Conservation (phyloP, 2,113 vertebrate genomes). For the Phrynocephalus versicolor region DNA sequence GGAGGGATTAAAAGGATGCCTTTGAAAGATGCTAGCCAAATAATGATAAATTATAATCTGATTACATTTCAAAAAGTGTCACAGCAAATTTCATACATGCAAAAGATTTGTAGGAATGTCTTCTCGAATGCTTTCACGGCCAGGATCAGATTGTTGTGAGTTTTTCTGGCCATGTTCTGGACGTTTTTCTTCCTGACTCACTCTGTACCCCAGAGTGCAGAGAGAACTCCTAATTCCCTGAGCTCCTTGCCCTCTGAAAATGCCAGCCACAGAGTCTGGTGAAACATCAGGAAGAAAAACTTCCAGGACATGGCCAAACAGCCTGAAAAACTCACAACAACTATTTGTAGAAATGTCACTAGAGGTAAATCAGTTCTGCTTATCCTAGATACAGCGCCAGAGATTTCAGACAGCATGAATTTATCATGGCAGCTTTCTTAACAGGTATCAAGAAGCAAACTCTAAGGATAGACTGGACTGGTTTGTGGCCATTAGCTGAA, state of each 20-base stretch:
- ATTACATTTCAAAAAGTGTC: not conserved
- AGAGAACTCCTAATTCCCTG: no score
- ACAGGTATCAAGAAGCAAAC: not conserved
- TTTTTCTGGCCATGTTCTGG: no score
- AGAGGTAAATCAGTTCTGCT: conserved; percentile 40
- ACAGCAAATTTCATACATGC: not conserved
- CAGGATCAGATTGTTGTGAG: no score
- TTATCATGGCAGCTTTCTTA: not conserved
- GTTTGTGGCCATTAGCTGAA: not conserved
- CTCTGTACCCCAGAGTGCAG: no score
- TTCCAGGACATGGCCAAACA: no score
- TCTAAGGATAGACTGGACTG: rapidly evolving
- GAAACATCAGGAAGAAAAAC: no score
- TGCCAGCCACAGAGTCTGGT: no score
- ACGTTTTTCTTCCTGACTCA: no score
- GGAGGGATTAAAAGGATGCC: conserved; percentile 16
- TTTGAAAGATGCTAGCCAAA: not conserved
- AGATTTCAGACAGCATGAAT: not conserved
- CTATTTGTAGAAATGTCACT: conserved; percentile 28
- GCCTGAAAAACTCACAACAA: no score
- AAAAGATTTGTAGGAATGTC: conserved; percentile 32
- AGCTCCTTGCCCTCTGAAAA: no score
- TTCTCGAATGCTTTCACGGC: no score
- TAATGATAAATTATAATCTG: not conserved
- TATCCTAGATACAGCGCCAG: not conserved